Base-by-base conservation (phyloP, 1,140 invertebrate species). In the Sarcophaga peregrina region DNA sequence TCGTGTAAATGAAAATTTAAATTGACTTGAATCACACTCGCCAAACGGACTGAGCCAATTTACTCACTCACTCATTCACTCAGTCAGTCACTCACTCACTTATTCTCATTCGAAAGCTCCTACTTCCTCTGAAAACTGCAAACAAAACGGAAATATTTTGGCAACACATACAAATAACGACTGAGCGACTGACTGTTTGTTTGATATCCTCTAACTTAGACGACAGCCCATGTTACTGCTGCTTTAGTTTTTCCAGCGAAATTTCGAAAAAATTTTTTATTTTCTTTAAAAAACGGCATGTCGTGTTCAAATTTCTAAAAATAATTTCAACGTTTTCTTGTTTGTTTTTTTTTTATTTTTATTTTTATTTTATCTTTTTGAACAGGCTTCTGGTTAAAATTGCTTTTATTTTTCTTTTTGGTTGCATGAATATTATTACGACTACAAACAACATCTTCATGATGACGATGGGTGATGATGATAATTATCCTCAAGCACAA, bases 1-100 rank as follows among this genome's bases (percentile, higher is more conserved):
- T 78, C 75, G 75, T 78, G 75, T 78, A 50, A 78, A 78, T 78
- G 75, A 47, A 78, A 78, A 78, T 78, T 78, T 78, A 78, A 78
- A 78, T 78, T 78, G 75, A 78, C 75, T 78, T 52, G 50, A 78
- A 50, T 78, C 75, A 78, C 75, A 78, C 47, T 78, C 75, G 25
- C 13, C 37, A 45, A 13, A 15, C 37, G 20, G 5, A 74, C 45
- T 13, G 11, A 6, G 0, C 25, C 1, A 74, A 13, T 8, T 13
- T n/a, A 45, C 20, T 11, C 25, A 5, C 6, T 25, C 58, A 9
- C 8, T 68, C 48, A 8, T 50, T 50, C 48, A 50, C 7, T 50
- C 48, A 8, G 48, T 50, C 50, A 52, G 50, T 5, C 50, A 10
- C 9, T 52, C 50, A 3, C 8, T 13, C 8, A 52, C 50, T 52